Evolutionary conservation across 2,113 vertebrate genomes (phyloP).

Genomic region (Marmota flaviventris): DNA sequence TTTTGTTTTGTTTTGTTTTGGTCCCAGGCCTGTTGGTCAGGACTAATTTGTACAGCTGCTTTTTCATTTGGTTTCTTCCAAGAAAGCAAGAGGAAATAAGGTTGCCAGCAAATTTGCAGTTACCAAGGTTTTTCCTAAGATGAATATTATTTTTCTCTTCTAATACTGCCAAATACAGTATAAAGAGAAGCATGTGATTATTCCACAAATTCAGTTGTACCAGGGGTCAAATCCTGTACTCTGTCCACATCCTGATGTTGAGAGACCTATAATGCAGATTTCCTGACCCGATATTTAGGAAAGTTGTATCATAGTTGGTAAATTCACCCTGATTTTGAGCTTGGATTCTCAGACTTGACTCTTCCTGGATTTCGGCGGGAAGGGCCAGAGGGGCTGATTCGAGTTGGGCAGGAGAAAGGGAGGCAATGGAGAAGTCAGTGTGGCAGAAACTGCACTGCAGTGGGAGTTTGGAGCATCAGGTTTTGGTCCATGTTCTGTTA

Average conservation of each 20-base stretch:
- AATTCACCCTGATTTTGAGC: slow-evolving; percentile 59
- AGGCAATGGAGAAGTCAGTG: not conserved
- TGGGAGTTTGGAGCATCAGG: not conserved
- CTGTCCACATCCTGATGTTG: slow-evolving; percentile 73
- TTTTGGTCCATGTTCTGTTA: not conserved
- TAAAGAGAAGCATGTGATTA: slow-evolving; percentile 82
- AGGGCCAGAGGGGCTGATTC: slow-evolving; percentile 6
- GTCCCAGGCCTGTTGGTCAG: slow-evolving; percentile 79
- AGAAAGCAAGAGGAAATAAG: slow-evolving; percentile 85
- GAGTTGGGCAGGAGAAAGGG: not conserved
- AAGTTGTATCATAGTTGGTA: slow-evolving; percentile 51
- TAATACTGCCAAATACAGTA: slow-evolving; percentile 83
- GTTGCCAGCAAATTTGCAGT: slow-evolving; percentile 83
- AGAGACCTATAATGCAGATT: slow-evolving; percentile 71
- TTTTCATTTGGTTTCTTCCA: slow-evolving; percentile 85
- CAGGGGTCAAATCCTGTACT: slow-evolving; percentile 78
- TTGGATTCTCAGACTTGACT: slow-evolving; percentile 47
- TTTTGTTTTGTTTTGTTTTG: slow-evolving; percentile 81
- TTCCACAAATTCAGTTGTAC: slow-evolving; percentile 78
- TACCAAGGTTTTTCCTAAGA: slow-evolving; percentile 84
- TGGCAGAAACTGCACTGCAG: not conserved
- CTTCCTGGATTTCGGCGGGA: slow-evolving; percentile 31
- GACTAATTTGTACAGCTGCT: slow-evolving; percentile 85
- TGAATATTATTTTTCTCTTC: slow-evolving; percentile 85
- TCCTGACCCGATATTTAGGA: slow-evolving; percentile 64